Conservation (phyloP, 2,888 invertebrate genomes). For the Amaurobius ferox region DNA sequence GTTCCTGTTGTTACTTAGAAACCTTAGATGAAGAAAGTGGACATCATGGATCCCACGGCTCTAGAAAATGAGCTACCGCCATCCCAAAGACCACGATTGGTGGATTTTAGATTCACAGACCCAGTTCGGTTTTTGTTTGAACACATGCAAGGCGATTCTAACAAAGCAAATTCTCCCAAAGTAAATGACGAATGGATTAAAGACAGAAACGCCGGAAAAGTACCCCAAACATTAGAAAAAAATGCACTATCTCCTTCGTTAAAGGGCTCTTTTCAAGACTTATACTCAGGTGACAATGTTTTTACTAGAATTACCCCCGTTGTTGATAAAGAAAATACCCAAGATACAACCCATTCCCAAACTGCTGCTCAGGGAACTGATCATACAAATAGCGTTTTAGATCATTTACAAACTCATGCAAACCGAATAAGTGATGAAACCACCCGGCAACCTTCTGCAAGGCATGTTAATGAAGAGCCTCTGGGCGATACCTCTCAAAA, state of each 20-base stretch:
- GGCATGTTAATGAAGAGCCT: not conserved
- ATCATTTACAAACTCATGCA: constrained; percentile 17
- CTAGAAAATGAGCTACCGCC: constrained; percentile 39
- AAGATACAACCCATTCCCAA: constrained; percentile 8
- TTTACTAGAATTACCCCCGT: constrained; percentile 37
- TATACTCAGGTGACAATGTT: constrained; percentile 48
- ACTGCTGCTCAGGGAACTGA: not conserved
- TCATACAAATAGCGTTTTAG: not conserved
- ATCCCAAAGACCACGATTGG: constrained; percentile 32
- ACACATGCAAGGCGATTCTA: constrained; percentile 58
- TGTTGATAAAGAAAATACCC: constrained; percentile 25
- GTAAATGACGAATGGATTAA: constrained; percentile 44
- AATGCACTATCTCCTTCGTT: constrained; percentile 48
- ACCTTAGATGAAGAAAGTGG: constrained; percentile 61
- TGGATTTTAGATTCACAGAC: constrained; percentile 59
- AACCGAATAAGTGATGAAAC: not conserved
- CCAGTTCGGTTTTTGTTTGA: constrained; percentile 66
- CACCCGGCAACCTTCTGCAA: constrained; percentile 10
- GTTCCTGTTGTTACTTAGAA: constrained; percentile 64
- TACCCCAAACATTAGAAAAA: constrained; percentile 31
- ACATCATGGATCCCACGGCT: constrained; percentile 42
- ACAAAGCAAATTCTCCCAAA: constrained; percentile 34
- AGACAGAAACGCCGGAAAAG: constrained; percentile 29
- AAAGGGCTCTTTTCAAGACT: constrained; percentile 52
- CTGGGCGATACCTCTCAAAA: constrained; percentile 20